Conservation (phyloP, 2,888 invertebrate genomes). For the Tetheella fluctuosa region DNA sequence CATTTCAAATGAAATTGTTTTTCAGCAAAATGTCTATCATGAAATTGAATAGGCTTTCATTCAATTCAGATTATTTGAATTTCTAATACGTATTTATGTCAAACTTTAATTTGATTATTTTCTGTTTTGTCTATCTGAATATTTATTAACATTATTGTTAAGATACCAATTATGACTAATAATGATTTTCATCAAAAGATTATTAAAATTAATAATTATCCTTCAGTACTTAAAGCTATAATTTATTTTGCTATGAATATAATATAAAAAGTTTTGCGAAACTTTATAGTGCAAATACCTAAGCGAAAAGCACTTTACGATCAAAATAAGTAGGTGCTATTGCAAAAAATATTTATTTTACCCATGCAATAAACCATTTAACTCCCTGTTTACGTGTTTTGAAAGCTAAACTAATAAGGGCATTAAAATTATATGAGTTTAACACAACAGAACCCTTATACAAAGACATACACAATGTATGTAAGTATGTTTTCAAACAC, state of each 20-base stretch:
- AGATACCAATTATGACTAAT: no score
- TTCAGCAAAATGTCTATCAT: not conserved
- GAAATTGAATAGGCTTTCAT: not conserved
- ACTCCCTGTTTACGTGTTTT: conserved; percentile 68
- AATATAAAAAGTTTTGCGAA: not conserved
- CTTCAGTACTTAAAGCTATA: no score
- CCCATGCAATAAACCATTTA: conserved; percentile 59
- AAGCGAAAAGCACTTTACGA: conserved; percentile 5
- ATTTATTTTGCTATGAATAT: no score
- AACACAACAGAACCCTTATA: conserved; percentile 57
- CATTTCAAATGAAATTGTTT: not conserved
- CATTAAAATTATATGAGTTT: conserved; percentile 71
- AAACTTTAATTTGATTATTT: not conserved
- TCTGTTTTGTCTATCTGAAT: not conserved
- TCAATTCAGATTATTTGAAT: not conserved
- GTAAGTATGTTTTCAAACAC: conserved; percentile 72
- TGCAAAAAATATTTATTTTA: conserved; percentile 58
- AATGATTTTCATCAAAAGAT: no score
- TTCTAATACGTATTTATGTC: not conserved
- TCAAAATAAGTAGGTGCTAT: conserved; percentile 25
- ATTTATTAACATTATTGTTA: no score
- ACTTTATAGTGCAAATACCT: not conserved
- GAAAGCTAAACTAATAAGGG: conserved; percentile 71
- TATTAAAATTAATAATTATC: no score
- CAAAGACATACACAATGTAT: conserved; percentile 61